Evolutionary conservation across 2,888 invertebrate species (phyloP).

Genomic region (Platerodrilus igneus): DNA sequence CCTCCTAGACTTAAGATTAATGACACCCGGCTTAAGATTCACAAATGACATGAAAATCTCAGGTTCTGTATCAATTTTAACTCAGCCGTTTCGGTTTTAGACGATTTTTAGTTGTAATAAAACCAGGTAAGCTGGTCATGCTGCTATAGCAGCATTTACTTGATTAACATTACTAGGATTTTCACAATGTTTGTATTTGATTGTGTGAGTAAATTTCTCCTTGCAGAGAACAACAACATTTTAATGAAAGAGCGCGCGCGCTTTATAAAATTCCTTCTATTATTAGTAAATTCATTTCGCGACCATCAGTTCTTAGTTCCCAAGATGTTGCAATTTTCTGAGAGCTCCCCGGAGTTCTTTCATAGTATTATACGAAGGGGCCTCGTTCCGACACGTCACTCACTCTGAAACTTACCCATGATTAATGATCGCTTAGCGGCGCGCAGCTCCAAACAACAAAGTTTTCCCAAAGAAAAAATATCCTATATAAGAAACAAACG

Average conservation of each 20-base stretch:
- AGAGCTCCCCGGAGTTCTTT: slow-evolving; percentile 49
- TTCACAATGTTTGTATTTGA: too few relatives aligned
- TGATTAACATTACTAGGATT: too few relatives aligned
- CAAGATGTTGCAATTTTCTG: slow-evolving; percentile 50
- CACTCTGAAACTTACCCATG: slow-evolving; percentile 54
- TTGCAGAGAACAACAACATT: too few relatives aligned
- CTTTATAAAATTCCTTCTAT: slow-evolving; percentile 29
- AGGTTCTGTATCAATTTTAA: slow-evolving; percentile 45
- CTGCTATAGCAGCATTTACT: too few relatives aligned
- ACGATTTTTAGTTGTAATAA: slow-evolving; percentile 33
- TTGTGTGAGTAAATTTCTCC: too few relatives aligned
- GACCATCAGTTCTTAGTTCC: slow-evolving; percentile 37
- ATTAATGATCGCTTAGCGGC: slow-evolving; percentile 55
- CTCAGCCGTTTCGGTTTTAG: slow-evolving; percentile 42
- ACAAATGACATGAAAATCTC: slow-evolving; percentile 52
- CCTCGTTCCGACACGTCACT: slow-evolving; percentile 49
- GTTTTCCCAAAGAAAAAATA: slow-evolving; percentile 58
- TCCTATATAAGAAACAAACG: slow-evolving; percentile 50
- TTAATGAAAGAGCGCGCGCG: too few relatives aligned
- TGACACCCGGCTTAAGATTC: slow-evolving; percentile 48
- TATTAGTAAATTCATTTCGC: slow-evolving; percentile 33
- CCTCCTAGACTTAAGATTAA: slow-evolving; percentile 43
- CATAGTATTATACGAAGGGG: slow-evolving; percentile 39
- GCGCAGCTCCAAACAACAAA: slow-evolving; percentile 60
- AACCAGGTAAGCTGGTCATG: background rate